Evolutionary conservation across 2,113 vertebrate genomes (phyloP).

Genomic region (Rutilus rutilus): DNA sequence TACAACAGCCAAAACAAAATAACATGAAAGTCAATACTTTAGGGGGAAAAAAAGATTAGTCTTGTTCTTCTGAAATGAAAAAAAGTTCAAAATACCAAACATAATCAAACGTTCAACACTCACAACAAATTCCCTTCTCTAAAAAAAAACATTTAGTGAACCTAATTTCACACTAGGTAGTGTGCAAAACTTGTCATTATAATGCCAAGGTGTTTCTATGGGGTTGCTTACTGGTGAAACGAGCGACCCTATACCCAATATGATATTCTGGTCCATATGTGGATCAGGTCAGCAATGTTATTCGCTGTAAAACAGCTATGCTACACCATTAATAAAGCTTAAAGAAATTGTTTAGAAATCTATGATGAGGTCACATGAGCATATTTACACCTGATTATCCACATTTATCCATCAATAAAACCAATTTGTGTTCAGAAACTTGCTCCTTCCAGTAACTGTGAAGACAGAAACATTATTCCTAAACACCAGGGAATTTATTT

Average conservation of each 20-base stretch:
- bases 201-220: background rate
- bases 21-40: constrained; percentile 1
- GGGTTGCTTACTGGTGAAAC: background rate
- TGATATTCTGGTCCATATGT: no score
- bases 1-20: background rate
- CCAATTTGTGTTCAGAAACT: background rate
- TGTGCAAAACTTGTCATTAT: background rate
- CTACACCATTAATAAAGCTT: background rate
- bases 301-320: background rate
- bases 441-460: background rate
- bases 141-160: background rate
- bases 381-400: background rate
- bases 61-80: background rate
- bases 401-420: background rate
- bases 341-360: background rate
- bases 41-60: background rate
- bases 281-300: background rate
- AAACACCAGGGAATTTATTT: background rate
- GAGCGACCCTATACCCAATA: background rate
- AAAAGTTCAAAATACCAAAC: background rate
- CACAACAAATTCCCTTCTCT: background rate
- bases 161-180: background rate
- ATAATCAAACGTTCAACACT: background rate
- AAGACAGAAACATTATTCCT: background rate
- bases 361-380: background rate